These are phyloP conservation scores for Doryteuthis pealeii DNA, from an alignment of 1,140 invertebrate species.

Conservation along the genomic window DNA sequence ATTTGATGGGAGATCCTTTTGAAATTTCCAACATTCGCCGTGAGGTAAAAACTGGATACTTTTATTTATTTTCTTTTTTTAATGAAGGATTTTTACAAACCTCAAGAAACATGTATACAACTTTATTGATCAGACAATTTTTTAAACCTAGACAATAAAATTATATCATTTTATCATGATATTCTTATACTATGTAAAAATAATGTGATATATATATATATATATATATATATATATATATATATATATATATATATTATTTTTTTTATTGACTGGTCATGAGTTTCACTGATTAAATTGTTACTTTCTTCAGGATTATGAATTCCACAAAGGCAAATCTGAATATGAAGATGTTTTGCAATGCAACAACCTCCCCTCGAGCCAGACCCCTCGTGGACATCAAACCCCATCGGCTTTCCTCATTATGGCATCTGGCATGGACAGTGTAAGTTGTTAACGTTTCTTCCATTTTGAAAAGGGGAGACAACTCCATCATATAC, in stretches of 20 bases:
- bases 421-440: constrained; percentile 80
- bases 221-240: no score
- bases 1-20: constrained; percentile 82
- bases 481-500: no score
- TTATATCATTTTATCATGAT: no score
- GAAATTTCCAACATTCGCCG: constrained; percentile 85
- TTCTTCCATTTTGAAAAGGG: neutral
- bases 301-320: constrained; percentile 72
- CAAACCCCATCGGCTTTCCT: constrained; percentile 89
- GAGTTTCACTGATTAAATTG: no score
- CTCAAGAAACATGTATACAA: no score
- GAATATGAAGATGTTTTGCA: constrained; percentile 90
- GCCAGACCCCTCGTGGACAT: constrained; percentile 75
- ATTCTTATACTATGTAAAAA: no score
- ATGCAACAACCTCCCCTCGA: constrained; percentile 72
- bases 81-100: no score
- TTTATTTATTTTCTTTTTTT: neutral
- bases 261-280: no score
- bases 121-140: no score
- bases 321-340: constrained; percentile 72
- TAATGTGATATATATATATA: no score
- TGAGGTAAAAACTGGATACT: constrained; percentile 53
- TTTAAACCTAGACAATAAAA: no score
- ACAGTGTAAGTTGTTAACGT: constrained; percentile 69
- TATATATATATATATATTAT: no score